These are phyloP conservation scores for Otus scops DNA, from an alignment of 2,797 vertebrate genomes.

Conservation along the genomic window DNA sequence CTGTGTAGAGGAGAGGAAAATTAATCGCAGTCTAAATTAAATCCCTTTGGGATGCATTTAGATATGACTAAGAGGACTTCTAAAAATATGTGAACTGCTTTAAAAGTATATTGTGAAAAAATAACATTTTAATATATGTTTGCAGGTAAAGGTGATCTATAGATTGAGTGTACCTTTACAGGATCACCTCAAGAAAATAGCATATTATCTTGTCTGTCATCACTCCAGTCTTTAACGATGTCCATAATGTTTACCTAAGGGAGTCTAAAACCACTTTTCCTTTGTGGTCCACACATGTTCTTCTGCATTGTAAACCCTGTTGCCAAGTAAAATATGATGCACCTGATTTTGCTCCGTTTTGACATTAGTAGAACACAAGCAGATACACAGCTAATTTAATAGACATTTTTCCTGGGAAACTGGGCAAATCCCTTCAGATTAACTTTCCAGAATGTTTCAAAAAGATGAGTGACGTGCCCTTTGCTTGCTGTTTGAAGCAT, in stretches of 20 bases:
- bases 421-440: background rate
- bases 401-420: background rate
- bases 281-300: background rate
- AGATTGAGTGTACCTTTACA: background rate
- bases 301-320: background rate
- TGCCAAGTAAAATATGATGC: background rate
- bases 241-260: background rate
- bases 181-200: background rate
- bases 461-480: background rate
- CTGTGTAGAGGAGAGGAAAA: slow-evolving; percentile 10
- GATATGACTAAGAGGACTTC: slow-evolving; percentile 28
- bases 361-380: background rate
- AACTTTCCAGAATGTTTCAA: background rate
- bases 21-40: slow-evolving; percentile 31
- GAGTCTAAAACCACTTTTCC: background rate
- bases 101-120: background rate
- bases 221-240: background rate
- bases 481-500: background rate
- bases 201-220: background rate
- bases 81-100: slow-evolving; percentile 25
- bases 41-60: background rate
- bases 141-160: background rate
- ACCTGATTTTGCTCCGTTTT: background rate
- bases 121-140: background rate
- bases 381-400: background rate